Conservation (phyloP, 2,888 invertebrate species). For the Amphipyra berbera region DNA sequence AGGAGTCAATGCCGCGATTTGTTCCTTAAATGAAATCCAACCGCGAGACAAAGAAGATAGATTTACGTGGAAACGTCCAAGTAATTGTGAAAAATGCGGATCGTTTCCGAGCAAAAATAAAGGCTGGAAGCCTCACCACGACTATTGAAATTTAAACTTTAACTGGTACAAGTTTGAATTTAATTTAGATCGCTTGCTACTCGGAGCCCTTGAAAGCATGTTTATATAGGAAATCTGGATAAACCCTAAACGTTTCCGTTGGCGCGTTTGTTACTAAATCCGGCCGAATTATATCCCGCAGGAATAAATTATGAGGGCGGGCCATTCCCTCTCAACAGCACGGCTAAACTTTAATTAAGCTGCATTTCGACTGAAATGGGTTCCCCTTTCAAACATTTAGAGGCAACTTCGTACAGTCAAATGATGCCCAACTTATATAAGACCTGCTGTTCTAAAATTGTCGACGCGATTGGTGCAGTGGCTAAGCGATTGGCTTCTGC, state of each 20-base stretch:
- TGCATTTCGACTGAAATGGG: constrained; percentile 82
- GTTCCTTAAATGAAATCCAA: constrained; percentile 82
- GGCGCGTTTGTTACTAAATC: constrained; percentile 81
- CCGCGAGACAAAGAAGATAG: constrained; percentile 85
- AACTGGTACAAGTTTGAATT: constrained; percentile 41
- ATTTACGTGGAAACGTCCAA: constrained; percentile 86
- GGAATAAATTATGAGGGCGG: constrained; percentile 86
- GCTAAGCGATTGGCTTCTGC: too few relatives aligned
- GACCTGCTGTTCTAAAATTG: constrained; percentile 57
- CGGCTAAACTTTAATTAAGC: constrained; percentile 86
- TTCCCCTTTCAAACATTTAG: constrained; percentile 82
- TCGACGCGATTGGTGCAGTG: too few relatives aligned
- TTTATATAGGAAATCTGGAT: constrained; percentile 65
- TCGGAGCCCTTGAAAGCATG: constrained; percentile 43
- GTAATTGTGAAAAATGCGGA: constrained; percentile 89
- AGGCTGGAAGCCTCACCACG: constrained; percentile 63
- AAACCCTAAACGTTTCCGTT: constrained; percentile 75
- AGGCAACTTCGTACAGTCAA: constrained; percentile 70
- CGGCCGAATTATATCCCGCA: constrained; percentile 81
- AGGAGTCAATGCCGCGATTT: constrained; percentile 77
- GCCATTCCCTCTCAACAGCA: constrained; percentile 80
- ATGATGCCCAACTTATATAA: constrained; percentile 68
- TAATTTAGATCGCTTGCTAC: constrained; percentile 42
- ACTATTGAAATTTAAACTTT: constrained; percentile 57
- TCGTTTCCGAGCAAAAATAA: constrained; percentile 77